Evolutionary conservation across 2,888 invertebrate species (phyloP).

Genomic region (Eupithecia exiguata): DNA sequence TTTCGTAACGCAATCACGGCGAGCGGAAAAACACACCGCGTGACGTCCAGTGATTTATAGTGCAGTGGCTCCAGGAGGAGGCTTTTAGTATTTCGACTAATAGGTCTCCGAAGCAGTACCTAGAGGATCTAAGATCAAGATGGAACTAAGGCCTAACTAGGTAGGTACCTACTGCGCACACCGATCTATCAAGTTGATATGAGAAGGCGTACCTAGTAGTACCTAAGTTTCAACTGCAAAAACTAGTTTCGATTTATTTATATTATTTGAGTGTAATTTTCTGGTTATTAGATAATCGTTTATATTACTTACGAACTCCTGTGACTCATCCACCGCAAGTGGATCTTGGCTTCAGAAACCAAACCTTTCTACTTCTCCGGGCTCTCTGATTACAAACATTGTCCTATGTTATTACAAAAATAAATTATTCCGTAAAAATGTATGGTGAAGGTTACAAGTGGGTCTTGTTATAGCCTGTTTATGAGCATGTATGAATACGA

Average conservation of each 20-base stretch:
- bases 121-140: background rate
- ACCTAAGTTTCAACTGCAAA: too few relatives aligned
- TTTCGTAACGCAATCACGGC: conserved; percentile 32
- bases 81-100: background rate
- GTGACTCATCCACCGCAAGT: background rate
- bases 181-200: too few relatives aligned
- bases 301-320: background rate
- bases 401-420: background rate
- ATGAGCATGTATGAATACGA: background rate
- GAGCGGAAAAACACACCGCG: conserved; percentile 55
- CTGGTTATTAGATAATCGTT: background rate
- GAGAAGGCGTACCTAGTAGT: too few relatives aligned
- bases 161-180: background rate
- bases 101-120: background rate
- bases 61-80: conserved; percentile 11
- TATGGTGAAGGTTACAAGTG: background rate
- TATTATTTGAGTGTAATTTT: too few relatives aligned
- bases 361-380: background rate
- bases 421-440: background rate
- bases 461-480: background rate
- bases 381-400: background rate
- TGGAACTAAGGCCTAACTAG: background rate
- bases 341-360: background rate
- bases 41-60: conserved; percentile 63
- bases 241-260: too few relatives aligned